Conservation (phyloP, 2,888 invertebrate species). For the Diaphora mendica region DNA sequence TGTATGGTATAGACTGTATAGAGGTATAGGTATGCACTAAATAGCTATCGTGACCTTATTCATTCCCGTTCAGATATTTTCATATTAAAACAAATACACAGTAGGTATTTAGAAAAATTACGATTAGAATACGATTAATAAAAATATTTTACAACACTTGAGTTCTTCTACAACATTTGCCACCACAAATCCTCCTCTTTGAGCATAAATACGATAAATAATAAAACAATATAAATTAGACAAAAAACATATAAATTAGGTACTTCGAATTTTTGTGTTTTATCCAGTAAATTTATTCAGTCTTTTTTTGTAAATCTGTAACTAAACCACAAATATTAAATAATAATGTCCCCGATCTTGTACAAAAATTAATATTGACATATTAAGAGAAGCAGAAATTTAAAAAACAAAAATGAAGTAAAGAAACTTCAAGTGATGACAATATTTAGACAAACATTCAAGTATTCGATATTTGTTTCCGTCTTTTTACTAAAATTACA, state of each 20-base stretch:
- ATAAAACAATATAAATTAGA: no score
- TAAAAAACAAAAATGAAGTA: conserved; percentile 23
- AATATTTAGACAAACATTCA: conserved; percentile 17
- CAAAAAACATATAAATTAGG: no score
- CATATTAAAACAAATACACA: no score
- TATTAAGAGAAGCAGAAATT: conserved; percentile 9
- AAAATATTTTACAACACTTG: no score
- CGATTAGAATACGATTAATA: no score
- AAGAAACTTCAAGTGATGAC: conserved; percentile 9
- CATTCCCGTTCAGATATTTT: no score
- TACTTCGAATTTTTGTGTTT: neutral
- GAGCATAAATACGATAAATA: neutral
- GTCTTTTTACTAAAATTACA: neutral
- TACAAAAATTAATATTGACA: conserved; percentile 20
- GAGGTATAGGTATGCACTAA: no score
- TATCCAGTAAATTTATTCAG: neutral
- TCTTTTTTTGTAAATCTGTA: neutral
- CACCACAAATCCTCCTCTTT: neutral
- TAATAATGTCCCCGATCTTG: conserved; percentile 40
- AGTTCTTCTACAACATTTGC: neutral
- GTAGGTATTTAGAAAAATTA: no score
- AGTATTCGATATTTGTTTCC: conserved; percentile 2
- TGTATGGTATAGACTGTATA: no score
- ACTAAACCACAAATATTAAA: conserved; percentile 5
- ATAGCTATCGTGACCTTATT: no score